Base-by-base conservation (phyloP, 2,113 vertebrate genomes). In the Neotragus pygmaeus region DNA sequence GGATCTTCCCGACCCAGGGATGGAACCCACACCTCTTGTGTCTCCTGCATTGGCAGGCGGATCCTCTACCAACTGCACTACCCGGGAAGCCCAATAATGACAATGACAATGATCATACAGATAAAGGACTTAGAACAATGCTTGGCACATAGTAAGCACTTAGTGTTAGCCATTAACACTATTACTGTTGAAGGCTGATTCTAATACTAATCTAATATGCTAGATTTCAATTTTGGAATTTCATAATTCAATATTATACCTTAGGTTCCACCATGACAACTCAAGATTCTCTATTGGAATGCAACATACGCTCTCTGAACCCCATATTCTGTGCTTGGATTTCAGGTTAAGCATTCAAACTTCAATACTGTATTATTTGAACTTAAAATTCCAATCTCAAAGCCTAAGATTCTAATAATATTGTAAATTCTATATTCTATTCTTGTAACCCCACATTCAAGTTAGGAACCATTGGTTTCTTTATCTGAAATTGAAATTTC, bases 161-260 rank as follows among this genome's bases (percentile, higher is more conserved):
- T 25, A 73, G 36, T 2, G 4, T 95, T 75, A 81, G 21, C 51
- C n/a, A 30, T 77, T 89, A 91, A 33, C 27, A 57, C 73, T 43
- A 90, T 90, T 55, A 85, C 57, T 91, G 57, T 33, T 80, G 64
- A 94, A 81, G 30, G 10, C 5, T 92, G 70, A 93, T n/a, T 70
- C 77, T 88, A 96, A 45, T 66, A 64, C 23, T 86, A 82, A 91
- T 90, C 43, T 96, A 88, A 88, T 85, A 81, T 88, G 43, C n/a
- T 70, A 58, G 45, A 84, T 53, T 89, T 21, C 82, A 66, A 49
- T 92, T 66, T 87, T 73, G 73, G 55, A 93, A 88, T 86, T 96
- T 73, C 23, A 85, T 89, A 94, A 87, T 47, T 95, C 84, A 94
- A 60, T 78, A 80, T 62, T 87, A 36, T 43, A 92, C 19, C 19